phyloP scores from a whole-genome alignment of 2,797 vertebrate species.

The Pipistrellus pygmaeus region DNA sequence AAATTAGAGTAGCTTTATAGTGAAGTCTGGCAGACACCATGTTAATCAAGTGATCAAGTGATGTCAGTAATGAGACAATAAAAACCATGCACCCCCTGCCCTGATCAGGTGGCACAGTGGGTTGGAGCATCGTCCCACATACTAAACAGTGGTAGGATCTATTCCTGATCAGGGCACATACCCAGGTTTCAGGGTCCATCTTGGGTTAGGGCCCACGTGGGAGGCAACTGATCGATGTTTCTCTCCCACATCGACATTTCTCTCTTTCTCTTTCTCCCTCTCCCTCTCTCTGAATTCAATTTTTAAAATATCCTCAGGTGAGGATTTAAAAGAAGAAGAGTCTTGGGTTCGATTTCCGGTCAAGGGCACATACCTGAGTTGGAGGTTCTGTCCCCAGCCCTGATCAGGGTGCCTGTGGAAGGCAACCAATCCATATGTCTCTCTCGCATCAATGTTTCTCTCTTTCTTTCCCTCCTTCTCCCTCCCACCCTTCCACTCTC shows the following conservation, averaged over 20 bases:
- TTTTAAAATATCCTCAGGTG: background rate
- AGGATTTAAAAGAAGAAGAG: background rate
- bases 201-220: background rate
- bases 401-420: background rate
- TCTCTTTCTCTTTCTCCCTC: background rate
- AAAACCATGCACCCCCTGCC: background rate
- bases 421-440: background rate
- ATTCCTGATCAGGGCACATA: background rate
- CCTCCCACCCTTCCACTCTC: background rate
- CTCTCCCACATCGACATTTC: background rate
- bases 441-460: background rate
- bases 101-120: background rate
- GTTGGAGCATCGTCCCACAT: background rate
- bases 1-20: background rate
- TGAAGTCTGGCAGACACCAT: background rate
- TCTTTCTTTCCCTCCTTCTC: background rate
- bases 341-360: background rate
- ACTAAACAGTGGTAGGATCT: background rate
- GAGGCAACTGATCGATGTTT: background rate
- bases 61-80: background rate
- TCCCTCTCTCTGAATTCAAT: background rate
- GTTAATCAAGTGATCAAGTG: background rate
- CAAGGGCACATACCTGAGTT: background rate
- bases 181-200: background rate
- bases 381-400: background rate